Base-by-base conservation (phyloP, 2,888 invertebrate genomes). In the Galerucella pusilla region DNA sequence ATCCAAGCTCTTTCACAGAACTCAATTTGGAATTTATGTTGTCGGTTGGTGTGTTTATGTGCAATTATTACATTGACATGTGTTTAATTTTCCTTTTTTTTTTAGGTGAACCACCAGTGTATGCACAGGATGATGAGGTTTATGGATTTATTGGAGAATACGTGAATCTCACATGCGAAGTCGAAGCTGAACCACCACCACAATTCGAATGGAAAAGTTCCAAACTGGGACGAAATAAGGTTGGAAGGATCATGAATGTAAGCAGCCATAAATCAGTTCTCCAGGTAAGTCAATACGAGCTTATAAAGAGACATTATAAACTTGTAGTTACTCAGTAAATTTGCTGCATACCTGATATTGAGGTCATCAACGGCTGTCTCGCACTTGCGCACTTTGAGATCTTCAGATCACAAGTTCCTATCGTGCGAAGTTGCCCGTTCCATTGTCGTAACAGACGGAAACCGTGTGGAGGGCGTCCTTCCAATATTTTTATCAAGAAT, bases 161-260 rank as follows among this genome's bases (percentile, higher is more conserved):
- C 46, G 90, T 89, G 2, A 90, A 91, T 83, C 87, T 93, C 75
- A 90, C 90, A 14, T 92, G 96, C 72, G 97, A 97, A 87, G 96
- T 96, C 94, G 92, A 94, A 80, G 90, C 91, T 64, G 90, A 92
- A 79, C 92, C 85, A 87, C 89, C 81, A 85, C 90, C 83, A 85
- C 88, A 78, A 75, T 85, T 86, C 81, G 82, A 91, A 89, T 70
- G 87, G 88, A 68, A 49, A 20, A 75, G 66, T 16, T 49, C 5
- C 9, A 72, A 72, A 42, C 20, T 16, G 57, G 66, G 59, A 59
- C 59, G 45, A 25, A 71, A 52, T 14, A 69, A 71, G 14, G 68
- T 68, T 9, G 74, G 73, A 5, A 60, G 60, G 52, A 54, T 82
- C 7, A 65, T 81, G 66, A 78, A 81, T 64, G 76, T 79, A 65